Evolutionary conservation across 2,888 invertebrate species (phyloP).

Genomic region (Allolobophora icterica): DNA sequence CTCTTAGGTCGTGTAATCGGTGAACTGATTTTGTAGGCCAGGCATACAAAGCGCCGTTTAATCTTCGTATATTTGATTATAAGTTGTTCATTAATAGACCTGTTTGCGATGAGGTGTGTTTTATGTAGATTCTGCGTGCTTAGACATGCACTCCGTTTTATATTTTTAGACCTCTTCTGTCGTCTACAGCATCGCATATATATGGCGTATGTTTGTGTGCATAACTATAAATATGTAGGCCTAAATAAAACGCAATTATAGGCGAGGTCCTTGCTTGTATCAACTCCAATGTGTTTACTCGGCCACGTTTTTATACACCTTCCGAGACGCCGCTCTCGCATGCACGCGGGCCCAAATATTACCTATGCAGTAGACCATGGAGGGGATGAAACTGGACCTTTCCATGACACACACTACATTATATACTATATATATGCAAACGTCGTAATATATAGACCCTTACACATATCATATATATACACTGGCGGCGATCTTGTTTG

Average conservation of each 20-base stretch:
- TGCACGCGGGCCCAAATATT: too few species aligned
- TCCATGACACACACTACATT: background rate
- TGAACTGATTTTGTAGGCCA: conserved; percentile 11
- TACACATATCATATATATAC: too few species aligned
- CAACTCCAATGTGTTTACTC: background rate
- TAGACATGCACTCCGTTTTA: too few species aligned
- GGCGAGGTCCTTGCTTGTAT: background rate
- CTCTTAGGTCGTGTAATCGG: too few species aligned
- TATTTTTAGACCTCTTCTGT: background rate
- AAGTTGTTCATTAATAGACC: too few species aligned
- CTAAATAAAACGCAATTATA: background rate
- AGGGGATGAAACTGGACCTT: background rate
- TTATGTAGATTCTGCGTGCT: background rate
- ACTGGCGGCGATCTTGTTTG: too few species aligned
- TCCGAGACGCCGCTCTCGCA: background rate
- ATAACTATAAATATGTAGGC: background rate
- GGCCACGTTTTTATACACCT: background rate
- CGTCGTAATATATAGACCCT: too few species aligned
- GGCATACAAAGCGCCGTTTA: background rate
- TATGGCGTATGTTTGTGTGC: too few species aligned
- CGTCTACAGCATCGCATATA: background rate
- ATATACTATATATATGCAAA: too few species aligned
- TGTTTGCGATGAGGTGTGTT: background rate
- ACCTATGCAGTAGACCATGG: too few species aligned
- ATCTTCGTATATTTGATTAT: background rate